Evolutionary conservation across 2,888 invertebrate species (phyloP).

Genomic region (Erebia aethiops): DNA sequence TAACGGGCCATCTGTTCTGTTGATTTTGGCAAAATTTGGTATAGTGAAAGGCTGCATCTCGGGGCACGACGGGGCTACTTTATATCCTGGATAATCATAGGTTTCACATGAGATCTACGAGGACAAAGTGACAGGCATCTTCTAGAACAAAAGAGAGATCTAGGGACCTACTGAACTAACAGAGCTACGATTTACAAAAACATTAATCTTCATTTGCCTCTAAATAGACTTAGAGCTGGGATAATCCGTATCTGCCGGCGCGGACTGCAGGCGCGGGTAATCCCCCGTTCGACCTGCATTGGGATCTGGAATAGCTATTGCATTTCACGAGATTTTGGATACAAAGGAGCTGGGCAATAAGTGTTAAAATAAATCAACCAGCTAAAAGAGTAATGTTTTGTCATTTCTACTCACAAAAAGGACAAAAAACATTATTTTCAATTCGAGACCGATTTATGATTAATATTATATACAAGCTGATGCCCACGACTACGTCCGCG

Average conservation of each 20-base stretch:
- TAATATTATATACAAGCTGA: too few relatives aligned
- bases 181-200: slow-evolving; percentile 9
- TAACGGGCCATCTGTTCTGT: too few relatives aligned
- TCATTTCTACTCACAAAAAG: neutral
- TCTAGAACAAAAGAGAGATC: neutral
- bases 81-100: too few relatives aligned
- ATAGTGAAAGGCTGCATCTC: too few relatives aligned
- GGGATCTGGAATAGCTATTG: slow-evolving; percentile 21
- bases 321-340: slow-evolving; percentile 27
- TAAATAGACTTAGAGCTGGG: slow-evolving; percentile 18
- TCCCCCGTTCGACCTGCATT: slow-evolving; percentile 25
- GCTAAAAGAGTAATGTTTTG: neutral
- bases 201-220: slow-evolving; percentile 24
- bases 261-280: slow-evolving; percentile 14
- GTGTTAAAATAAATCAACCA: too few relatives aligned
- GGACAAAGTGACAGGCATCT: too few relatives aligned
- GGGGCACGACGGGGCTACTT: too few relatives aligned
- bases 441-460: too few relatives aligned
- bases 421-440: too few relatives aligned
- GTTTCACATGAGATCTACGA: too few relatives aligned
- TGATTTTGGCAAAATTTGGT: too few relatives aligned
- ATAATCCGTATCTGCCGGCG: slow-evolving; percentile 19
- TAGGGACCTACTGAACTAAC: slow-evolving; percentile 3
- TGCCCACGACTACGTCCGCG: too few relatives aligned
- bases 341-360: slow-evolving; percentile 12